phyloP scores from a whole-genome alignment of 1,140 invertebrate genomes.

The Galleria mellonella region DNA sequence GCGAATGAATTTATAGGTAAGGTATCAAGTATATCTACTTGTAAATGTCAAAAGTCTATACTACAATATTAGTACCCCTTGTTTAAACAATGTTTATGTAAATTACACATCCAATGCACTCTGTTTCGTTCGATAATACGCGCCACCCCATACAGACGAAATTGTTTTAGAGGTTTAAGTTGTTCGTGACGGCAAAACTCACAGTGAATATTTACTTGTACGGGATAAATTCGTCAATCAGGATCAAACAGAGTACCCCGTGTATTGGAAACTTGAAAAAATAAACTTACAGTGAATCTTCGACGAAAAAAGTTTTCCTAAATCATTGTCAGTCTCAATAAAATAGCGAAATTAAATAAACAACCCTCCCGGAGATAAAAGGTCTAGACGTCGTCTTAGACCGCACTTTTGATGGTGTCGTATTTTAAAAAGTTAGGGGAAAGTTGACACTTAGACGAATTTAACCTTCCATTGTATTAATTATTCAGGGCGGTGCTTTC shows the following conservation, averaged over 20 bases:
- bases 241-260: slow-evolving; percentile 47
- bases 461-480: slow-evolving; percentile 72
- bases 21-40: too few relatives aligned
- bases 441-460: slow-evolving; percentile 70
- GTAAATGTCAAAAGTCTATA: too few relatives aligned
- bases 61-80: slow-evolving; percentile 16
- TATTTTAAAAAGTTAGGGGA: slow-evolving; percentile 69
- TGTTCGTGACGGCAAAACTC: slow-evolving; percentile 25
- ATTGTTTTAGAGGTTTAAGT: slow-evolving; percentile 39
- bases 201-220: slow-evolving; percentile 51
- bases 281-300: slow-evolving; percentile 29
- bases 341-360: slow-evolving; percentile 70
- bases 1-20: too few relatives aligned
- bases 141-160: slow-evolving; percentile 37
- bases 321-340: slow-evolving; percentile 66
- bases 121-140: slow-evolving; percentile 33
- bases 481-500: slow-evolving; percentile 68
- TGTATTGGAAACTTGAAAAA: slow-evolving; percentile 28
- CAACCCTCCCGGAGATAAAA: slow-evolving; percentile 60
- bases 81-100: slow-evolving; percentile 18
- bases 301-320: slow-evolving; percentile 45
- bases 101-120: slow-evolving; percentile 19
- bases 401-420: slow-evolving; percentile 64
- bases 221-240: slow-evolving; percentile 63
- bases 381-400: slow-evolving; percentile 57